Base-by-base conservation (phyloP, 2,113 vertebrate genomes). In the Nyctibius bracteatus region DNA sequence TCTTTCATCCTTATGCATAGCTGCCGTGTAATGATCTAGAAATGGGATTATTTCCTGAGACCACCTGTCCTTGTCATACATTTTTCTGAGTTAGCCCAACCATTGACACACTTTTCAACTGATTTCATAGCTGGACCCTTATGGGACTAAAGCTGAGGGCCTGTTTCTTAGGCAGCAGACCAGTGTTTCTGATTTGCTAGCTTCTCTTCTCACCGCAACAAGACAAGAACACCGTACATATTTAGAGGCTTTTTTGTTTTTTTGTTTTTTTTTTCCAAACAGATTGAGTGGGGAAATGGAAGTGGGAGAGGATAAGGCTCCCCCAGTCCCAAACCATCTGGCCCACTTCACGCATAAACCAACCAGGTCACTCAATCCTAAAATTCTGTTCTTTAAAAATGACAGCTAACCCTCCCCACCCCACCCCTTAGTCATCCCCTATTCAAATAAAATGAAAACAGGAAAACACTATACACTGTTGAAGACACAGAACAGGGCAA, bases 401-500 rank as follows among this genome's bases (percentile, higher is more conserved):
- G 97, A 98, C 96, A 98, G 92, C 96, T 97, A 97, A 94, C 94
- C 96, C 96, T 93, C 73, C 92, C 97, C 96, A 94, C 80, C 94
- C 92, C 80, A 47, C 79, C 95, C 92, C 91, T 81, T 86, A 87
- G 63, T 93, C 93, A 75, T 96, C 96, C 96, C 93, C 96, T 92
- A 89, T 66, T 97, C 97, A 98, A 97, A 98, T 92, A 81, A 96
- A 97, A 95, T 77, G 52, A 96, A 95, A 95, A 92, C 80, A 96
- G 96, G 95, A 94, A 96, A 94, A 97, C 94, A 98, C 91, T 96
- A 92, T 97, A 98, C 97, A 98, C 68, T 39, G 92, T 57, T 95
- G 96, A 96, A 97, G 97, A 98, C 97, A 97, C 89, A 86, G 94
- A 97, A 97, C 94, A 98, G 98, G 97, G 97, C 96, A 97, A 97